These are phyloP conservation scores for Podargus strigoides DNA, from an alignment of 2,797 vertebrate genomes.

Conservation along the genomic window DNA sequence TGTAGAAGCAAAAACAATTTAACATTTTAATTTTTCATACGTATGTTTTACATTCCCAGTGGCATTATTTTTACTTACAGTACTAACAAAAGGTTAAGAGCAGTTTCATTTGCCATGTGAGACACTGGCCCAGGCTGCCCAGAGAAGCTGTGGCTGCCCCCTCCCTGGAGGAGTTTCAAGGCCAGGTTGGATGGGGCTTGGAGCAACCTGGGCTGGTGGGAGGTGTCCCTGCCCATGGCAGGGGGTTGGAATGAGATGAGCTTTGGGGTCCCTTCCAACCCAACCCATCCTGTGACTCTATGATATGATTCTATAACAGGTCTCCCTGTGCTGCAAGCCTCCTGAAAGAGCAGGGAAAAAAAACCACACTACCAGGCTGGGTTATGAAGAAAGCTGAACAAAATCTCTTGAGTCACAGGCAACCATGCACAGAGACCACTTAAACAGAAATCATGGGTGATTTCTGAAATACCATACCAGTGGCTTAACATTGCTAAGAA, in stretches of 20 bases:
- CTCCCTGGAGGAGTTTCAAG: no score
- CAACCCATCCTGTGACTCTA: no score
- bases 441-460: neutral
- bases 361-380: neutral
- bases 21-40: no score
- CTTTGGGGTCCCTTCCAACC: no score
- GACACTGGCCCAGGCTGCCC: no score
- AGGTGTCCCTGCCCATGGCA: no score
- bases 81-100: neutral
- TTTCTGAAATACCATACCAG: neutral
- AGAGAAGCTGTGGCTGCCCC: no score
- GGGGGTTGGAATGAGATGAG: no score
- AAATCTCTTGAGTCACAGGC: neutral
- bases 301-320: neutral
- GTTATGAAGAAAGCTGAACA: neutral
- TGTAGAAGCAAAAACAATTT: conserved; percentile 65
- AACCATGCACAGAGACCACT: neutral
- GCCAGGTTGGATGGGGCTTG: no score
- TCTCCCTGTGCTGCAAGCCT: neutral
- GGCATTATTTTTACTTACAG: neutral
- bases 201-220: no score
- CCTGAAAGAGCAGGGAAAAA: neutral
- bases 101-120: neutral
- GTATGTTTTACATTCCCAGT: neutral
- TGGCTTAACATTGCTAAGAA: neutral